phyloP scores from a whole-genome alignment of 35 echinoderm and acorn worm species.

The Hemicentrotus pulcherrimus region DNA sequence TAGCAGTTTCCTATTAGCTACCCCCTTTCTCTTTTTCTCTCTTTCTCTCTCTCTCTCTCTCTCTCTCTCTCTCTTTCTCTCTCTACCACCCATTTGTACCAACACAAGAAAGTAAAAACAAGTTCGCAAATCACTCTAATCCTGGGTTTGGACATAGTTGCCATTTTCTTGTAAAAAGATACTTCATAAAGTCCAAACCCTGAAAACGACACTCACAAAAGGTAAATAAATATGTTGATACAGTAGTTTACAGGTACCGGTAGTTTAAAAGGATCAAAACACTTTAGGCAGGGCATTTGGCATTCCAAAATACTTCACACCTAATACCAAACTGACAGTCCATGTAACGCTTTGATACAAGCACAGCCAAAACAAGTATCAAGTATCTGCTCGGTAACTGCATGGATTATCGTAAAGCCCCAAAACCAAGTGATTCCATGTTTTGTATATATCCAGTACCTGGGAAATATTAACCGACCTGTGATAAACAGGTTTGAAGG shows the following conservation, averaged over 20 bases:
- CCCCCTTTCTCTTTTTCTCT: background rate
- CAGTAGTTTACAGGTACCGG: background rate
- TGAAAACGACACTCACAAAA: background rate
- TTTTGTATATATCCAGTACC: background rate
- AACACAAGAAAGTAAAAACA: background rate
- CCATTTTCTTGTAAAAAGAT: background rate
- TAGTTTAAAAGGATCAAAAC: background rate
- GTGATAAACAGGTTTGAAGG: background rate
- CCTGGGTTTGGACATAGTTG: background rate
- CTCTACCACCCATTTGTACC: background rate
- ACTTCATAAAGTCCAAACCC: background rate
- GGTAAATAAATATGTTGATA: background rate
- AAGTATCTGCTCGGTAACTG: background rate
- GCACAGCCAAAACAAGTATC: background rate
- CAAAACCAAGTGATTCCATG: background rate
- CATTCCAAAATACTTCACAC: background rate
- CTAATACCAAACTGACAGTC: background rate
- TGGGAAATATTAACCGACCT: background rate
- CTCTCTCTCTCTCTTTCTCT: background rate
- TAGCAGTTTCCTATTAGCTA: background rate
- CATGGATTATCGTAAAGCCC: background rate
- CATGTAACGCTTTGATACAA: background rate
- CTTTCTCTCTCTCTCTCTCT: background rate
- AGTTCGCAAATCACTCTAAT: background rate
- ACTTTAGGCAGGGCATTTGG: background rate